phyloP scores from a whole-genome alignment of 2,113 vertebrate genomes.

The Nestor notabilis region DNA sequence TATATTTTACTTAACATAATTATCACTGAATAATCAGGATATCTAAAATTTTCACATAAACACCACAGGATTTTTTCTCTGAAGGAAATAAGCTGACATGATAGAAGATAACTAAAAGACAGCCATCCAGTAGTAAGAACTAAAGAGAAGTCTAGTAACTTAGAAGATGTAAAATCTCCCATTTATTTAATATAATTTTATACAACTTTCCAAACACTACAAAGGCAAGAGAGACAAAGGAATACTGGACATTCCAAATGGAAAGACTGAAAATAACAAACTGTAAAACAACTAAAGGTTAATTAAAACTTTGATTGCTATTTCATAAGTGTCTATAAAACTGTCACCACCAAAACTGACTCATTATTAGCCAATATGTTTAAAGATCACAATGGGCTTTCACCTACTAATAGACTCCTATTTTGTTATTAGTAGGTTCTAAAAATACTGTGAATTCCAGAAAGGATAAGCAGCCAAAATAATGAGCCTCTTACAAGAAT shows the following conservation, averaged over 20 bases:
- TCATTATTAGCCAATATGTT: background rate
- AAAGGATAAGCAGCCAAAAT: background rate
- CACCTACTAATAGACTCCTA: background rate
- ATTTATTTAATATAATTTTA: background rate
- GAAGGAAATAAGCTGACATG: background rate
- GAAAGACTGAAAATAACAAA: background rate
- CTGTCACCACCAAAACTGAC: background rate
- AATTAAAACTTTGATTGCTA: background rate
- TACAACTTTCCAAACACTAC: background rate
- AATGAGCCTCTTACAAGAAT: background rate
- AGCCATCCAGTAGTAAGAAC: background rate
- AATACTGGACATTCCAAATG: background rate
- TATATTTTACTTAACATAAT: background rate
- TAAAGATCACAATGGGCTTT: background rate
- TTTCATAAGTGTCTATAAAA: background rate
- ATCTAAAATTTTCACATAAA: background rate
- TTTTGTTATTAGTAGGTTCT: background rate
- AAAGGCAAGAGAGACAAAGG: background rate
- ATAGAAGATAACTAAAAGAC: background rate
- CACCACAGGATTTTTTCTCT: background rate
- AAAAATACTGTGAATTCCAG: background rate
- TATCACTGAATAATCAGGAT: background rate
- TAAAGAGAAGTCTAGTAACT: background rate
- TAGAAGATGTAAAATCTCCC: background rate
- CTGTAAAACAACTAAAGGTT: background rate